phyloP scores from a whole-genome alignment of 1,140 invertebrate genomes.

The Adelges cooleyi region DNA sequence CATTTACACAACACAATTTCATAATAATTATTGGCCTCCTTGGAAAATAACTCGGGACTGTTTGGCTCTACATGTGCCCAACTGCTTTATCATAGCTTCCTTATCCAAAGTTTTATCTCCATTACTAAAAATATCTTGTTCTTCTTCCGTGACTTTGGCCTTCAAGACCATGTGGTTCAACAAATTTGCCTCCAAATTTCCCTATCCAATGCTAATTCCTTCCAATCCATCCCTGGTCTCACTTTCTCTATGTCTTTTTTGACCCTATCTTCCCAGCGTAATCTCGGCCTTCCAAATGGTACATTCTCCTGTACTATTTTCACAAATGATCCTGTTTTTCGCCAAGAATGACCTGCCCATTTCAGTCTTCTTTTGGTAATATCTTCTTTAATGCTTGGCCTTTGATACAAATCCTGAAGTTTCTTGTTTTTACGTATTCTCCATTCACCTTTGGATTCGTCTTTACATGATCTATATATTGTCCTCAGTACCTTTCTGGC shows the following conservation, averaged over 20 bases:
- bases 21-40: no score
- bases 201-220: neutral
- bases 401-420: neutral
- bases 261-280: neutral
- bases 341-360: no score
- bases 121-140: no score
- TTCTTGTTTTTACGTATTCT: neutral
- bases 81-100: no score
- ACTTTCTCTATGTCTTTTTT: neutral
- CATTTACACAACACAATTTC: no score
- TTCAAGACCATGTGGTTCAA: neutral
- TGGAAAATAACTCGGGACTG: no score
- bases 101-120: no score
- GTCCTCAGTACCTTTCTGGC: neutral
- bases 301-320: neutral
- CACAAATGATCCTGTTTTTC: neutral
- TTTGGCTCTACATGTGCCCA: no score
- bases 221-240: neutral
- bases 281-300: conserved; percentile 5
- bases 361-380: no score
- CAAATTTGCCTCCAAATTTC: neutral
- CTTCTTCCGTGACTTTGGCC: neutral
- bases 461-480: neutral
- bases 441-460: neutral
- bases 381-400: neutral